phyloP scores from a whole-genome alignment of 2,113 vertebrate genomes.

The Ranitomeya variabilis region DNA sequence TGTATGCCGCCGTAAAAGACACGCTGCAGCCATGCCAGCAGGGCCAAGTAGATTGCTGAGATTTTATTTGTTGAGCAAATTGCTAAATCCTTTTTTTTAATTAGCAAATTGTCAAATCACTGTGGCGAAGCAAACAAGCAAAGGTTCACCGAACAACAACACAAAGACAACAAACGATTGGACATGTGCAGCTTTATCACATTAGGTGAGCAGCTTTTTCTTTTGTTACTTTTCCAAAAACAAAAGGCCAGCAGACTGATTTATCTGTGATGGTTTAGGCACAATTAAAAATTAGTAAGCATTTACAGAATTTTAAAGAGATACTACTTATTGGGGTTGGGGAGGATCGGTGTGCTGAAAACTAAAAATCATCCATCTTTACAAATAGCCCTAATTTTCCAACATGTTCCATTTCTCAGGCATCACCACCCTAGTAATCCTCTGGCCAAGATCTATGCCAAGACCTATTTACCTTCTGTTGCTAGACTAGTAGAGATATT shows the following conservation, averaged over 20 bases:
- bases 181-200: slow-evolving; percentile 23
- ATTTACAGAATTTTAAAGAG: not conserved
- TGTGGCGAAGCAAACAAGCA: slow-evolving; percentile 22
- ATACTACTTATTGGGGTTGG: not conserved
- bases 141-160: slow-evolving; percentile 2
- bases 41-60: not conserved
- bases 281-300: not conserved
- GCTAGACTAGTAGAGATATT: too few species aligned
- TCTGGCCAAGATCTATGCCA: too few species aligned
- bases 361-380: too few species aligned
- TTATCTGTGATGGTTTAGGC: not conserved
- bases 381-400: too few species aligned
- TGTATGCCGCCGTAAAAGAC: not conserved
- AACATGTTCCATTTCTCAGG: too few species aligned
- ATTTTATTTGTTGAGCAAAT: slow-evolving; percentile 18
- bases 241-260: not conserved
- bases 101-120: slow-evolving; percentile 43
- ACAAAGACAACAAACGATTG: slow-evolving; percentile 22
- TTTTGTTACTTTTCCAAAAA: not conserved
- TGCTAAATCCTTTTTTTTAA: slow-evolving; percentile 36
- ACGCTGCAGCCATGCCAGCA: not conserved
- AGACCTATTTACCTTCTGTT: too few species aligned
- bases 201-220: not conserved
- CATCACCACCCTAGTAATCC: too few species aligned
- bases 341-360: too few species aligned